Evolutionary conservation across 2,113 vertebrate species (phyloP).

Genomic region (Harpagus bidentatus): DNA sequence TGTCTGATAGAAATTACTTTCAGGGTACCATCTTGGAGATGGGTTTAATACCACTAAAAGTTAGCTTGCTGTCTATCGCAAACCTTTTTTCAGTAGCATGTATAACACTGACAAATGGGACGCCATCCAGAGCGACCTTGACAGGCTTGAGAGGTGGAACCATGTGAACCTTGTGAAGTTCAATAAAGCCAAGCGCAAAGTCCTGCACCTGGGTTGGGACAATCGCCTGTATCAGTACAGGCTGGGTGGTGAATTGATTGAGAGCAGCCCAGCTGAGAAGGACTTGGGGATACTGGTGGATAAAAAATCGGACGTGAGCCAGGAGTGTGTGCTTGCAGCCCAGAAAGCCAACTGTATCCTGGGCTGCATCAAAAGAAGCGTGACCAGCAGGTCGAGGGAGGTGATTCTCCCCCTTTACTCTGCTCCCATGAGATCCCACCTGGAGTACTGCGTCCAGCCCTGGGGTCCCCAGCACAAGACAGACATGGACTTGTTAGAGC

Average conservation of each 20-base stretch:
- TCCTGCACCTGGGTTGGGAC: neutral
- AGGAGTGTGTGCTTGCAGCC: too few species aligned
- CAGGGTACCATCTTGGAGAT: neutral
- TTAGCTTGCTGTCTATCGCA: neutral
- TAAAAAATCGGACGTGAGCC: too few species aligned
- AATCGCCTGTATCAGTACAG: neutral
- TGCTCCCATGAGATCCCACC: neutral
- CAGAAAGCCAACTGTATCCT: too few species aligned
- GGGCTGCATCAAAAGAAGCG: too few species aligned
- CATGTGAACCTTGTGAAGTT: neutral
- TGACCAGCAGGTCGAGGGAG: neutral
- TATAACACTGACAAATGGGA: neutral
- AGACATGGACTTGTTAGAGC: too few species aligned
- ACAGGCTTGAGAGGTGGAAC: neutral
- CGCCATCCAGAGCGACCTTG: neutral
- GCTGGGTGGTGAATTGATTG: neutral
- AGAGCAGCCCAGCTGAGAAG: neutral
- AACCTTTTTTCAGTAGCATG: neutral
- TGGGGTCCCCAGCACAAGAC: neutral
- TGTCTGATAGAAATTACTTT: neutral
- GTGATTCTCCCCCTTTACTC: neutral
- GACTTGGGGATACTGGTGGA: neutral
- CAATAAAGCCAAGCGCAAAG: neutral
- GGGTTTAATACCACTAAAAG: neutral
- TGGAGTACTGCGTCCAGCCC: neutral